Conservation (phyloP, 2,888 invertebrate species). For the Cephus nigrinus region DNA sequence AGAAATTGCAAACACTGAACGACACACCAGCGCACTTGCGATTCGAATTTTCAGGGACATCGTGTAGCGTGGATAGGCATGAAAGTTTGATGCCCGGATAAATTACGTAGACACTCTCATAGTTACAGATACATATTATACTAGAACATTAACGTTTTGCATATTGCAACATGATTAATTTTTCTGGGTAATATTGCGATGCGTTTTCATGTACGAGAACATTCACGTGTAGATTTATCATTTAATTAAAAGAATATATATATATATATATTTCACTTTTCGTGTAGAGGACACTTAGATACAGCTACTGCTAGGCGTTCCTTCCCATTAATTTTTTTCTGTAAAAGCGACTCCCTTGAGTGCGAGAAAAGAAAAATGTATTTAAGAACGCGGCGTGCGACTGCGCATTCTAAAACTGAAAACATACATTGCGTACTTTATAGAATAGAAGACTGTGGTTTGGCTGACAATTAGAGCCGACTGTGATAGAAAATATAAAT, state of each 20-base stretch:
- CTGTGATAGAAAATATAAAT: constrained; percentile 38
- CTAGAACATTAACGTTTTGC: not conserved
- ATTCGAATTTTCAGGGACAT: constrained; percentile 10
- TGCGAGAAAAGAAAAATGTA: not conserved
- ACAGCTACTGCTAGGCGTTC: not conserved
- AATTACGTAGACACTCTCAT: constrained; percentile 19
- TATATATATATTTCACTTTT: not conserved
- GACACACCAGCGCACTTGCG: not conserved
- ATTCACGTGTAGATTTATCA: not conserved
- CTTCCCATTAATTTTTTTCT: not conserved
- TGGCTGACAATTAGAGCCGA: constrained; percentile 35
- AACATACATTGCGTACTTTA: constrained; percentile 19
- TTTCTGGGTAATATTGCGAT: not conserved
- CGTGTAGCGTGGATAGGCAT: not conserved
- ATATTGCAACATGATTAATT: constrained; percentile 11
- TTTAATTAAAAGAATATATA: not conserved
- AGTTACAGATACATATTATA: not conserved
- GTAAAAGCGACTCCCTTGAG: too few species aligned
- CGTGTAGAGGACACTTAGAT: not conserved
- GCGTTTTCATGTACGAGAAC: not conserved
- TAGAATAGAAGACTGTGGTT: constrained; percentile 44
- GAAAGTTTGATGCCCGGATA: constrained; percentile 12
- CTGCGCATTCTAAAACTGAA: not conserved
- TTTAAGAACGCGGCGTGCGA: not conserved
- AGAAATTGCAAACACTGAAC: not conserved